A percentile compares a stretch with the other conserved stretches of the same genome.
phyloP scores from a whole-genome alignment of 2,888 invertebrate species.

The Rutpela maculata region DNA sequence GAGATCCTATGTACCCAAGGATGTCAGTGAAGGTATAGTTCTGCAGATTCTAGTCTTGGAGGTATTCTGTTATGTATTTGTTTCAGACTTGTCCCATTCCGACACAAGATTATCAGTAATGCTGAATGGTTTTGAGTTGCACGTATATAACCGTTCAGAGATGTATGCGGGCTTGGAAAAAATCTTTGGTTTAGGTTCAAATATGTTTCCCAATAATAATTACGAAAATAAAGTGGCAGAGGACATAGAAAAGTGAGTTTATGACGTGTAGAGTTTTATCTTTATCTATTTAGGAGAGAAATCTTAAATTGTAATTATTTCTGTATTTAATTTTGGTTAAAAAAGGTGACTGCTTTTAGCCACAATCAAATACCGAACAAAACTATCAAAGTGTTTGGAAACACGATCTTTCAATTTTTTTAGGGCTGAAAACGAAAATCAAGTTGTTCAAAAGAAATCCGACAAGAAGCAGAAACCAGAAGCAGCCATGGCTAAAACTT shows the following conservation, averaged over 20 bases:
- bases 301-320: too few relatives aligned
- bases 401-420: constrained; percentile 13
- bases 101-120: constrained; percentile 93
- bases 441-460: constrained; percentile 57
- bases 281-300: too few relatives aligned
- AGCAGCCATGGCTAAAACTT: constrained; percentile 90
- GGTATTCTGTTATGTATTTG: constrained; percentile 13
- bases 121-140: constrained; percentile 95
- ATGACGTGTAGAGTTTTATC: neutral
- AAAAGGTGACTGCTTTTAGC: too few relatives aligned
- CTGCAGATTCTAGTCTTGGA: constrained; percentile 37
- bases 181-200: constrained; percentile 88
- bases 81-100: constrained; percentile 92
- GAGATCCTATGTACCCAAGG: constrained; percentile 95
- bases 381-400: too few relatives aligned
- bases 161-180: constrained; percentile 91
- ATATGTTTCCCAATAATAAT: constrained; percentile 80
- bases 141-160: constrained; percentile 94
- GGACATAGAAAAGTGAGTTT: constrained; percentile 60
- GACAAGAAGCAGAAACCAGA: constrained; percentile 79
- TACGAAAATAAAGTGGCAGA: constrained; percentile 61
- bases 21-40: constrained; percentile 90
- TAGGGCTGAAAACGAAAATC: constrained; percentile 60
- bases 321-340: too few relatives aligned
- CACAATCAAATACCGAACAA: too few relatives aligned